A percentile compares a stretch with the other conserved stretches of the same genome.
These are phyloP conservation scores for Agrochola lota DNA, from an alignment of 2,888 invertebrate genomes.

Conservation along the genomic window DNA sequence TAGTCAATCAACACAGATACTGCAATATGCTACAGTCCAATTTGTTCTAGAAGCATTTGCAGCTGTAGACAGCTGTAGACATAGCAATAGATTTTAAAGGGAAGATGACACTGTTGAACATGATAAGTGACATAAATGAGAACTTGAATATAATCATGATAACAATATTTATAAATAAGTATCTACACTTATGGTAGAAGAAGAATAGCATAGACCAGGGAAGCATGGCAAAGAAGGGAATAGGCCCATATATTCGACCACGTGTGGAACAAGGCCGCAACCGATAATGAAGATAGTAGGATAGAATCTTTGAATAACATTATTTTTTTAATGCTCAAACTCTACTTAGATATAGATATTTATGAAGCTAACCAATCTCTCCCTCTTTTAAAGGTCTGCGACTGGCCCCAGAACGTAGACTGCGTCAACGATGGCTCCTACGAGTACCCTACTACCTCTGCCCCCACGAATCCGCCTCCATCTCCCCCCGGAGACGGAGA, in stretches of 20 bases:
- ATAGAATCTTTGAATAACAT: neutral
- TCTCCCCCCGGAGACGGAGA: slow-evolving; percentile 7
- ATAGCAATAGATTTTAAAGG: neutral
- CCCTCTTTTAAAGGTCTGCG: slow-evolving; percentile 33
- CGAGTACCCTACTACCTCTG: slow-evolving; percentile 28
- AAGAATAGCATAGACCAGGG: neutral
- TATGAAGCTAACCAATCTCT: neutral
- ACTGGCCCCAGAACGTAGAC: slow-evolving; percentile 41
- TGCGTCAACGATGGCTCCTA: slow-evolving; percentile 39
- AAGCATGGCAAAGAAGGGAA: neutral
- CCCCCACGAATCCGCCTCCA: slow-evolving; percentile 1
- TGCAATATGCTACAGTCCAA: neutral
- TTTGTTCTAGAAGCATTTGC: neutral
- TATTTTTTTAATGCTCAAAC: neutral
- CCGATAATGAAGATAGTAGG: neutral
- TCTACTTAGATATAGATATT: too few species aligned
- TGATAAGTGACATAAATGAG: neutral
- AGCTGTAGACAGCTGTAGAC: neutral
- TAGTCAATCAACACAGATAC: neutral
- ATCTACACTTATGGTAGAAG: neutral
- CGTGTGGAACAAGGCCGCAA: neutral
- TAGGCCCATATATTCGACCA: neutral
- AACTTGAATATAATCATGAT: neutral
- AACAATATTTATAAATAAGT: neutral
- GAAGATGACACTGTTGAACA: neutral